Evolutionary conservation across 2,113 vertebrate genomes (phyloP).

Genomic region (Sigmodon hispidus): DNA sequence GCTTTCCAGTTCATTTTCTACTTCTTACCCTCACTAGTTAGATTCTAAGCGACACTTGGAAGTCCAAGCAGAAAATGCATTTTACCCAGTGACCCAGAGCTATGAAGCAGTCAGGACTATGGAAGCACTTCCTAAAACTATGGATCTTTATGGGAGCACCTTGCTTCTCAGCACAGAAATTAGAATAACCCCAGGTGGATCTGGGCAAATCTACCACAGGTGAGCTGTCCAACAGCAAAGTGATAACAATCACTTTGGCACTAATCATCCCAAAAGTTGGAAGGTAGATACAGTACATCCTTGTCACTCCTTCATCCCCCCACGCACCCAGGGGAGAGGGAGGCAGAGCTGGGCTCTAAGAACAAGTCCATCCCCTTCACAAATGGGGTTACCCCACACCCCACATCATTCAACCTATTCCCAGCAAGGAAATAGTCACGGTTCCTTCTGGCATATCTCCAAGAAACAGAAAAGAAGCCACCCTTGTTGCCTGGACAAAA

Average conservation of each 20-base stretch:
- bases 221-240: background rate
- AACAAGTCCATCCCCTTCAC: background rate
- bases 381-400: background rate
- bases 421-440: background rate
- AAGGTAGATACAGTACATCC: background rate
- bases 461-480: background rate
- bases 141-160: background rate
- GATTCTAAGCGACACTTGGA: constrained; percentile 1
- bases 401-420: background rate
- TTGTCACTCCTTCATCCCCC: no score
- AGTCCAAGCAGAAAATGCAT: constrained; percentile 16
- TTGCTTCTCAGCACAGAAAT: constrained; percentile 13
- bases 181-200: constrained; percentile 11
- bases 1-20: background rate
- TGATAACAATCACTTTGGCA: background rate
- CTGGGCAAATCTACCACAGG: background rate
- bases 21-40: background rate
- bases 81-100: background rate
- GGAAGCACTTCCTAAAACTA: background rate
- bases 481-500: background rate
- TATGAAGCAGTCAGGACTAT: background rate
- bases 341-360: background rate
- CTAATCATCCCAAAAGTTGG: background rate
- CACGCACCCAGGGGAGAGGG: background rate
- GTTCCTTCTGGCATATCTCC: background rate